These are phyloP conservation scores for Aramus guarauna DNA, from an alignment of 2,113 vertebrate genomes.

Conservation along the genomic window DNA sequence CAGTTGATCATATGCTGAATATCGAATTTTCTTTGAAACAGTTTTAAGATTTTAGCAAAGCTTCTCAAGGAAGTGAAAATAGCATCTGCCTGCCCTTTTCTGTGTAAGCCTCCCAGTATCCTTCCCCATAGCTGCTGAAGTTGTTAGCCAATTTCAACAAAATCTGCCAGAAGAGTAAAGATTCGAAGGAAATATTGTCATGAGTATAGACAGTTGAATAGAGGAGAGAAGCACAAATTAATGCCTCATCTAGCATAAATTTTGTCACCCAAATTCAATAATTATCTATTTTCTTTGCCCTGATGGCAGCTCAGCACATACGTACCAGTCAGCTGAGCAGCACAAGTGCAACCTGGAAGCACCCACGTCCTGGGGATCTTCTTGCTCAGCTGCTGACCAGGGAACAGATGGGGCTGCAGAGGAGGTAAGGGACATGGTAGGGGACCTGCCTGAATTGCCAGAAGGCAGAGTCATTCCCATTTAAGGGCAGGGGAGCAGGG, in stretches of 20 bases:
- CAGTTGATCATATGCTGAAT: neutral
- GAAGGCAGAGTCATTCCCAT: neutral
- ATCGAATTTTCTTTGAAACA: neutral
- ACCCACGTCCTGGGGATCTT: accelerated
- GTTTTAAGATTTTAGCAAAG: neutral
- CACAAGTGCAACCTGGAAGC: neutral
- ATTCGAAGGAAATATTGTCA: neutral
- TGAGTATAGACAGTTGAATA: neutral
- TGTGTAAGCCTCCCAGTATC: neutral
- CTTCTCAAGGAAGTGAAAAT: neutral
- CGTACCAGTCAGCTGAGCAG: neutral
- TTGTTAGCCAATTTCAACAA: neutral
- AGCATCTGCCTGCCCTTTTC: neutral
- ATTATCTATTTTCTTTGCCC: neutral
- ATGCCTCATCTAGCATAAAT: neutral
- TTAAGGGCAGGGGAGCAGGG: neutral
- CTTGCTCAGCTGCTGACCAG: neutral
- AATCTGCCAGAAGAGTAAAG: neutral
- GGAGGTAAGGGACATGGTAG: accelerated
- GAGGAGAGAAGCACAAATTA: neutral
- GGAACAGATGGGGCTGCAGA: neutral
- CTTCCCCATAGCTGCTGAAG: neutral
- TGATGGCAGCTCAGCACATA: neutral
- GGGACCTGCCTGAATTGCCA: neutral
- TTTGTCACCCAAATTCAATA: neutral